Evolutionary conservation across 2,797 vertebrate genomes (phyloP).

Genomic region (Podarcis siculus): DNA sequence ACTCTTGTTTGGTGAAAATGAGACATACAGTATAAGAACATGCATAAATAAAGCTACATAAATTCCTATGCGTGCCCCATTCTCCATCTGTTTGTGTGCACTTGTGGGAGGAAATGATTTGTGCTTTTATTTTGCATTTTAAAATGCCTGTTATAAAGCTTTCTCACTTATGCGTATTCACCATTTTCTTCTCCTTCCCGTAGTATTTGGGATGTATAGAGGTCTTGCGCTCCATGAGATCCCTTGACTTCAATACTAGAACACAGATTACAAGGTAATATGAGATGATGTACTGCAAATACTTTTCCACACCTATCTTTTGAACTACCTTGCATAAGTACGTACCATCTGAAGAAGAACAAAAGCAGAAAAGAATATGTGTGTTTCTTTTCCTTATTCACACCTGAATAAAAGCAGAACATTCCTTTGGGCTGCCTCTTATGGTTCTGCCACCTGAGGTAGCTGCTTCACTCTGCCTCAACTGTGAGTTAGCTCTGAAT

Average conservation of each 20-base stretch:
- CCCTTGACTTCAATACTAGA: slow-evolving; percentile 95
- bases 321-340: neutral
- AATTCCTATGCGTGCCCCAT: neutral
- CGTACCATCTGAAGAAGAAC: neutral
- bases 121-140: neutral
- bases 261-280: slow-evolving; percentile 96
- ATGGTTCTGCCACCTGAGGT: too few relatives aligned
- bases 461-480: neutral
- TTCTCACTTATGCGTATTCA: slow-evolving; percentile 33
- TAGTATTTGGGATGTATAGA: slow-evolving; percentile 98
- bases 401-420: too few relatives aligned
- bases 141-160: slow-evolving; percentile 2
- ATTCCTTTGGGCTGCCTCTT: neutral
- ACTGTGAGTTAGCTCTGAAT: too few relatives aligned
- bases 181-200: slow-evolving; percentile 68
- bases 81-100: neutral
- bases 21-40: neutral
- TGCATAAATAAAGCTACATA: neutral
- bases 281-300: slow-evolving; percentile 3
- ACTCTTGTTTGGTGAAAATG: neutral
- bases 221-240: slow-evolving; percentile 97
- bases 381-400: too few relatives aligned
- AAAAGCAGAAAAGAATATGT: neutral
- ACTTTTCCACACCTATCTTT: slow-evolving; percentile 13
- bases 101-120: neutral